Evolutionary conservation across 2,797 vertebrate genomes (phyloP).

Genomic region (Loriculus beryllinus): DNA sequence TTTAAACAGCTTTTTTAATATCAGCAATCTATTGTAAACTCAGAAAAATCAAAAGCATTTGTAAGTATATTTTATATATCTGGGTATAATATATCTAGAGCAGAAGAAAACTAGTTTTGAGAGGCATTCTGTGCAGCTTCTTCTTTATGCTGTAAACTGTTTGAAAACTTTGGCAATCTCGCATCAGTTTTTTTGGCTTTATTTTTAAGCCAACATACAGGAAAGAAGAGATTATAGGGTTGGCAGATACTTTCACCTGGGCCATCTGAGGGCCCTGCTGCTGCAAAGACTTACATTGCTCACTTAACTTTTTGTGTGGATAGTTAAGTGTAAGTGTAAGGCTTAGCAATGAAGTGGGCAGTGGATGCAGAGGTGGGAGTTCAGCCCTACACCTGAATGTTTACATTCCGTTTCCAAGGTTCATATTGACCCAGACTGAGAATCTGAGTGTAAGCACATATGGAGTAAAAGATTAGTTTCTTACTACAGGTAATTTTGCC

Average conservation of each 20-base stretch:
- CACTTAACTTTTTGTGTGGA: background rate
- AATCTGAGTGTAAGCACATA: slow-evolving; percentile 17
- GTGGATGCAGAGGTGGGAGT: background rate
- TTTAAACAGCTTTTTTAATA: slow-evolving; percentile 76
- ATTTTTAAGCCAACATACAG: slow-evolving; percentile 66
- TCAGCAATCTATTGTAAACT: slow-evolving; percentile 70
- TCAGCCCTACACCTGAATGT: slow-evolving; percentile 58
- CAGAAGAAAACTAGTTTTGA: slow-evolving; percentile 64
- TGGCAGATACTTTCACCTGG: slow-evolving; percentile 3
- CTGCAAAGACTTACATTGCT: background rate
- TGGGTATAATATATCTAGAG: slow-evolving; percentile 63
- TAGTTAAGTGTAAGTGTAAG: background rate
- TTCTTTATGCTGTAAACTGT: slow-evolving; percentile 47
- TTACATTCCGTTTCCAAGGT: slow-evolving; percentile 62
- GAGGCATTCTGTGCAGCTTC: slow-evolving; percentile 59
- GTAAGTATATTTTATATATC: slow-evolving; percentile 80
- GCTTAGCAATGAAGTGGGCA: background rate
- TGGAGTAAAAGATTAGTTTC: background rate
- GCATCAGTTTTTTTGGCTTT: slow-evolving; percentile 64
- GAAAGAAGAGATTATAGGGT: slow-evolving; percentile 3
- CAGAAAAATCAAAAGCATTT: slow-evolving; percentile 71
- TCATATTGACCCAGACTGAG: slow-evolving; percentile 28
- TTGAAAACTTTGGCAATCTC: slow-evolving; percentile 27
- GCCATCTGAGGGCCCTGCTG: background rate
- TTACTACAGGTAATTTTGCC: slow-evolving; percentile 39